phyloP scores from a whole-genome alignment of 2,113 vertebrate species.

The Rhynchomys soricoides region DNA sequence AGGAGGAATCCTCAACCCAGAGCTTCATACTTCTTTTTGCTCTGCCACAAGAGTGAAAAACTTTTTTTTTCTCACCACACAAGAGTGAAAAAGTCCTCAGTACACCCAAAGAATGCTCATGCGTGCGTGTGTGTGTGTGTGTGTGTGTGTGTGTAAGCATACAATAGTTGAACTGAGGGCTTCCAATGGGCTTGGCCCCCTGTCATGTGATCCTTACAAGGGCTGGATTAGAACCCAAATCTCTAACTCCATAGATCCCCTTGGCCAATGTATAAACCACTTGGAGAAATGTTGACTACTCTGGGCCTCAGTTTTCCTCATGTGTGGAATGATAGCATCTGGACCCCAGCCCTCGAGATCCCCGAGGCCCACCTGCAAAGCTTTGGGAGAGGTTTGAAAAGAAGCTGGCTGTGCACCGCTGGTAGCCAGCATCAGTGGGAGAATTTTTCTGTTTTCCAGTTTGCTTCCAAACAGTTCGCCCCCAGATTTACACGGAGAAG shows the following conservation, averaged over 20 bases:
- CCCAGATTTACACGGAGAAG: slow-evolving; percentile 58
- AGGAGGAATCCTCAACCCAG: background rate
- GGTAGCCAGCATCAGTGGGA: background rate
- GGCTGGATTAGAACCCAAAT: background rate
- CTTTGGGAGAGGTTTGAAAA: background rate
- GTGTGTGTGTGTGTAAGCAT: background rate
- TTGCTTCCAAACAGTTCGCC: slow-evolving; percentile 69
- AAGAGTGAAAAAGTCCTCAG: background rate
- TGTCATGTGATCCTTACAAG: background rate
- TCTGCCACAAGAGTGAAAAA: background rate
- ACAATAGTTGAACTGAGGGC: background rate
- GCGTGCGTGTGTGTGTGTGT: background rate
- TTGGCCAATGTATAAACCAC: background rate
- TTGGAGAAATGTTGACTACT: background rate
- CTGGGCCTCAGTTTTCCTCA: background rate
- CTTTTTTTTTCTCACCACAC: no score
- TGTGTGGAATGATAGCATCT: background rate
- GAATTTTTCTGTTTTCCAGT: slow-evolving; percentile 62
- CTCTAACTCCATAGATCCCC: slow-evolving; percentile 8
- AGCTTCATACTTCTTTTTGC: background rate
- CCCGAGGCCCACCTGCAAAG: background rate
- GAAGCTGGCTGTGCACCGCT: background rate
- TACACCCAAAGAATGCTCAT: background rate
- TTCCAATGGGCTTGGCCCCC: background rate
- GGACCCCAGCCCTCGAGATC: background rate